These are phyloP conservation scores for Chitala chitala DNA, from an alignment of 2,113 vertebrate genomes.

Conservation along the genomic window DNA sequence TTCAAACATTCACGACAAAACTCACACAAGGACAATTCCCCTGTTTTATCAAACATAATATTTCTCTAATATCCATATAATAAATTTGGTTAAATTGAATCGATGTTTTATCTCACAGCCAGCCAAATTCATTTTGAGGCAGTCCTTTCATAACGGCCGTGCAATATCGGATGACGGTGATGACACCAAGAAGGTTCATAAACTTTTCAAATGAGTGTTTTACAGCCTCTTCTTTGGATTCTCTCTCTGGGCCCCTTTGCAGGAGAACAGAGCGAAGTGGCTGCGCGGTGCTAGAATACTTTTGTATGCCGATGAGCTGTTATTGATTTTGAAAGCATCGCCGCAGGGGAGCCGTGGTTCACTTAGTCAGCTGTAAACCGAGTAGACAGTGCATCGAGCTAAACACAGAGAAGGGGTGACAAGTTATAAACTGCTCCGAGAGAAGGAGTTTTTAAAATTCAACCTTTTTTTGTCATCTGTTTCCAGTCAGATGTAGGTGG, in stretches of 20 bases:
- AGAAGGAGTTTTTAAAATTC: no score
- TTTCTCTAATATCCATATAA: slow-evolving; percentile 14
- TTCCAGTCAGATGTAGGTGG: no score
- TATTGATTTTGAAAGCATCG: slow-evolving; percentile 12
- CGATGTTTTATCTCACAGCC: slow-evolving; percentile 8
- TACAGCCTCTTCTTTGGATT: background rate
- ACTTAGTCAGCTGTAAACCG: background rate
- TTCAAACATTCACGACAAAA: background rate
- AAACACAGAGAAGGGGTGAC: background rate
- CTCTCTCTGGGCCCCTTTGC: background rate
- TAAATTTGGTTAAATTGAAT: slow-evolving; percentile 18
- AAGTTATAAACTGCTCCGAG: background rate
- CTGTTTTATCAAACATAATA: slow-evolving; percentile 14
- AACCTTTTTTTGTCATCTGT: no score
- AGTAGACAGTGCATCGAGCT: background rate
- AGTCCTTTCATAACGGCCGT: background rate
- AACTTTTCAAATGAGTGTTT: background rate
- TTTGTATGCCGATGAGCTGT: background rate
- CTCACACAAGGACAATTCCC: slow-evolving; percentile 13
- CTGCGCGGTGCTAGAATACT: background rate
- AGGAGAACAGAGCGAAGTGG: background rate
- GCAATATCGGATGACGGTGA: background rate
- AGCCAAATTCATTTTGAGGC: background rate
- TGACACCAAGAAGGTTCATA: background rate
- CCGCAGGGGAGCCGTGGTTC: background rate